Base-by-base conservation (phyloP, 2,797 vertebrate species). In the Melopsittacus undulatus region DNA sequence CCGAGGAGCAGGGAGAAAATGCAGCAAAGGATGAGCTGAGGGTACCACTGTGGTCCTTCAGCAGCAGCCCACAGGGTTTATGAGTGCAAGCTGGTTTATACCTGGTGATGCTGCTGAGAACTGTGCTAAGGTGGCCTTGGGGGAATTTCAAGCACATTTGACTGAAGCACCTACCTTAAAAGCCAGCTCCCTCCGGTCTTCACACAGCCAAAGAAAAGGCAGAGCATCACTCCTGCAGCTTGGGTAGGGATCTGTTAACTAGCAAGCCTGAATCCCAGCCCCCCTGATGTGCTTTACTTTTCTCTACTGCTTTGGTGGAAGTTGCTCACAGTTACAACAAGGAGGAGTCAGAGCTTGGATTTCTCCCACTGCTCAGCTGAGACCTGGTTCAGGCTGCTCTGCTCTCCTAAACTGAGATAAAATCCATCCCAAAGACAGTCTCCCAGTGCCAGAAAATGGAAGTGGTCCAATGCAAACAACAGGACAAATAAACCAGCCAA, bases 361-460 rank as follows among this genome's bases (percentile, higher is more conserved):
- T 92, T 92, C 79, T 88, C 62, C 49, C 36, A 24, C 59, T 64
- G 27, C 20, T 73, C 74, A 76, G 32, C 70, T 79, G 59, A 83
- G 57, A 87, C 30, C 51, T 43, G 32, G 42, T 90, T 75, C 66
- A 86, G 64, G 27, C 82, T 81, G 49, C 27, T 63, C 63, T 80
- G 62, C 56, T 90, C 40, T 92, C 43, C 56, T 46, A 1, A 63
- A 73, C 18, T 34, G 63, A 92, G 64, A 87, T 14, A 92, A 91
- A 95, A 95, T 70, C 79, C 27, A 80, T 80, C 40, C 20, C 83
- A 70, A 77, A 93, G 12, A 42, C 70, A 86, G 62, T 56, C 40
- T 26, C 77, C 92, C 45, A 2, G 85, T 89, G 75, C 64, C 75
- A 80, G 64, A 80, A 95, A 78, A 87, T 76, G 88, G 91, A 90